These are phyloP conservation scores for Ariolimax columbianus DNA, from an alignment of 2,888 invertebrate species.

Conservation along the genomic window DNA sequence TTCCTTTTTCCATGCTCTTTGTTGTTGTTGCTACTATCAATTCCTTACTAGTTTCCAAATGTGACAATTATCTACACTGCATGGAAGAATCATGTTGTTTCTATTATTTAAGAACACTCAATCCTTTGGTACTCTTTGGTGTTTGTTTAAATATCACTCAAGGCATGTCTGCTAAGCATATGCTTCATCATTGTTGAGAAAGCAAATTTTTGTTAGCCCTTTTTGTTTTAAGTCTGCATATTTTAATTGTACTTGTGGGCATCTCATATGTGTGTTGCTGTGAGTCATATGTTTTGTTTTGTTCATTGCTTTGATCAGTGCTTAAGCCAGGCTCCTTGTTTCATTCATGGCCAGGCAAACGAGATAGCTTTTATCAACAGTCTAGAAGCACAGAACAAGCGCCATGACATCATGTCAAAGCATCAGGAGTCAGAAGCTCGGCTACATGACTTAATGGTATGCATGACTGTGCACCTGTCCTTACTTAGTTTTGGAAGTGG, in stretches of 20 bases:
- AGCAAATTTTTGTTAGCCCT: not conserved
- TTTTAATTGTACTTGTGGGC: not conserved
- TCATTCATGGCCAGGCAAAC: conserved; percentile 82
- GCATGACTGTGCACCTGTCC: conserved; percentile 36
- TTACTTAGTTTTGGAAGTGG: conserved; percentile 18
- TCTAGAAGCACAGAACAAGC: conserved; percentile 94
- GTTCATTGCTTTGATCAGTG: conserved; percentile 39
- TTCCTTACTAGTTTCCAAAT: not conserved
- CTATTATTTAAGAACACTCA: not conserved
- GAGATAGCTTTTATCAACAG: conserved; percentile 99
- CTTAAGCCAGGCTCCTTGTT: conserved; percentile 37
- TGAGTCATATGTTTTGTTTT: conserved; percentile 13
- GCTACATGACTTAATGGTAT: conserved; percentile 82
- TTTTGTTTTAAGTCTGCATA: conserved; percentile 20
- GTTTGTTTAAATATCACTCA: conserved; percentile 7
- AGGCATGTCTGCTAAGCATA: conserved; percentile 4
- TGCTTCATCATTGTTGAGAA: conserved; percentile 21
- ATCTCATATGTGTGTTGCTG: not conserved
- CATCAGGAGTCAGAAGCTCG: conserved; percentile 81
- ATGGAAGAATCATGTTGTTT: not conserved
- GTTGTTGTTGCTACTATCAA: not conserved
- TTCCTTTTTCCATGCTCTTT: not conserved
- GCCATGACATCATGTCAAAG: conserved; percentile 90
- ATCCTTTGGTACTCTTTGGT: not conserved
- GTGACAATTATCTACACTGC: not conserved